These are phyloP conservation scores for Eristalis arbustorum DNA, from an alignment of 2,888 invertebrate genomes.

Conservation along the genomic window DNA sequence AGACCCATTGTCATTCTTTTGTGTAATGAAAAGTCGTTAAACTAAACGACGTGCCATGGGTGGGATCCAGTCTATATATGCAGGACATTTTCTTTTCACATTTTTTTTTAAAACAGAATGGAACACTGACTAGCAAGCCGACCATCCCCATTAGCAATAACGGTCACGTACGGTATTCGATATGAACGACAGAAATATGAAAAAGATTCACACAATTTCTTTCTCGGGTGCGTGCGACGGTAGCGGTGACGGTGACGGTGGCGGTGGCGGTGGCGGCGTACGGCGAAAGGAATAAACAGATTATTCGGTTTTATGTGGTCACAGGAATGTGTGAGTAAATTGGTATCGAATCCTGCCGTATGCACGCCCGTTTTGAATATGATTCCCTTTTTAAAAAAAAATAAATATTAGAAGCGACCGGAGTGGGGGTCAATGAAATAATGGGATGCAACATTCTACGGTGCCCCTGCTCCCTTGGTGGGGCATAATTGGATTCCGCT, in stretches of 20 bases:
- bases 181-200: conserved; percentile 43
- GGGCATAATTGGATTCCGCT: background rate
- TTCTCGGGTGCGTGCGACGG: conserved; percentile 21
- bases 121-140: conserved; percentile 20
- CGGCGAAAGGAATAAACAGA: conserved; percentile 65
- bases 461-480: background rate
- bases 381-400: conserved; percentile 4
- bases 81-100: background rate
- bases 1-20: conserved; percentile 62
- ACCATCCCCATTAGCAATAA: conserved; percentile 49
- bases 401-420: background rate
- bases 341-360: conserved; percentile 39
- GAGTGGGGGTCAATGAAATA: background rate
- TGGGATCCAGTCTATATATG: background rate
- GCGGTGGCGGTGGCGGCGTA: too few relatives aligned
- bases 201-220: conserved; percentile 38
- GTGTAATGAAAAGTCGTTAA: conserved; percentile 69
- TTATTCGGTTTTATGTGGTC: conserved; percentile 64
- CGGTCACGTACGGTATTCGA: conserved; percentile 69
- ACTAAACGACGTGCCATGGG: conserved; percentile 58
- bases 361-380: conserved; percentile 23
- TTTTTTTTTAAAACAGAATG: conserved; percentile 14
- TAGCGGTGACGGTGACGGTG: too few relatives aligned
- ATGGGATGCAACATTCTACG: background rate
- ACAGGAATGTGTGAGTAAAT: conserved; percentile 53